A percentile compares a stretch with the other conserved stretches of the same genome.
phyloP scores from a whole-genome alignment of 2,113 vertebrate genomes.

The Sterrhoptilus dennistouni region DNA sequence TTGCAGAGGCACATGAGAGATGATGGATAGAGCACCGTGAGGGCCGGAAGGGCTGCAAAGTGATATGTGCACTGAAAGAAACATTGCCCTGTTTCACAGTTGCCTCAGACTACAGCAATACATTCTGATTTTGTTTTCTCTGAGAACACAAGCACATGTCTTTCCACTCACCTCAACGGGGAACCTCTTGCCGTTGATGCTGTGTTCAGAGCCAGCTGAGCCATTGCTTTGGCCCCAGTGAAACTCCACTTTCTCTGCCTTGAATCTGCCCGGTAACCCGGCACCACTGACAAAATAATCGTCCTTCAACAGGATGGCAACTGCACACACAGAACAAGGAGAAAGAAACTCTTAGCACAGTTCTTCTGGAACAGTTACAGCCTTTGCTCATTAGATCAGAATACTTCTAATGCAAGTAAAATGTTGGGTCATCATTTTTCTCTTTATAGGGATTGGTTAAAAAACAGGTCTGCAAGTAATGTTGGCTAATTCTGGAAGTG shows the following conservation, averaged over 20 bases:
- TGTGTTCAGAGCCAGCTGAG: conserved; percentile 93
- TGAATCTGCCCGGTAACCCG: conserved; percentile 90
- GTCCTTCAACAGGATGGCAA: conserved; percentile 93
- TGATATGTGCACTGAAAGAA: neutral
- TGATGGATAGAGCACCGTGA: neutral
- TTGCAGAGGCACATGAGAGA: conserved; percentile 18
- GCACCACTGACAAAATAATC: conserved; percentile 94
- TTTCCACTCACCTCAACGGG: conserved; percentile 90
- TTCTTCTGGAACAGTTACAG: neutral
- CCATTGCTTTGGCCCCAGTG: conserved; percentile 96
- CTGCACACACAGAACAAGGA: conserved; percentile 68
- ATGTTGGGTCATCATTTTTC: neutral
- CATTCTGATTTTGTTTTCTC: neutral
- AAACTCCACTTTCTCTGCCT: conserved; percentile 96
- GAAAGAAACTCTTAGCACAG: neutral
- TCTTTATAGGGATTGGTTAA: neutral
- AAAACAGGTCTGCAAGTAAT: neutral
- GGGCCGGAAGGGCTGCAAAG: conserved; percentile 24
- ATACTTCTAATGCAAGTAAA: neutral
- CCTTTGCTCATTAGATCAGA: neutral
- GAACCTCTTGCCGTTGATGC: conserved; percentile 88
- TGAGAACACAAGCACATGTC: neutral
- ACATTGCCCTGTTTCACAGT: neutral
- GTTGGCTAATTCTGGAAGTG: neutral
- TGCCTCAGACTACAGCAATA: neutral